A percentile compares a stretch with the other conserved stretches of the same genome.
phyloP scores from a whole-genome alignment of 64 coral and sea anemone genomes.

The Acropora tenuis region DNA sequence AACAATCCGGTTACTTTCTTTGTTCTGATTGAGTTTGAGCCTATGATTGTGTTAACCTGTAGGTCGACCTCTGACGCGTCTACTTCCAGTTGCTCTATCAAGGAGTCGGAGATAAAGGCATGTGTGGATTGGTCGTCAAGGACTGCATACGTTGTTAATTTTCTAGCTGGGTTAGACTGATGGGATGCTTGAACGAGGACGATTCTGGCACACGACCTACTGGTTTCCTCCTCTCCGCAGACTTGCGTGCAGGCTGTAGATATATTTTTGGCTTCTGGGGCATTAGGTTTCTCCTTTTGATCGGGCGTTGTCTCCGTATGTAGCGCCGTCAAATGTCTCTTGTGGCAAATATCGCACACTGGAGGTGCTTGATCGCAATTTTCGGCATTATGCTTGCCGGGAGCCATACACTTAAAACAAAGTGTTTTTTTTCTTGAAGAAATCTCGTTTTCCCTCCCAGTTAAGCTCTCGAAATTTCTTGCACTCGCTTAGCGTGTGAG shows the following conservation, averaged over 20 bases:
- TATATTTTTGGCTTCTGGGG: neutral
- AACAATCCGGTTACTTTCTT: constrained; percentile 19
- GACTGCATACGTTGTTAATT: constrained; percentile 67
- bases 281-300: neutral
- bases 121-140: constrained; percentile 76
- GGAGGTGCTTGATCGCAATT: constrained; percentile 31
- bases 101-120: constrained; percentile 52
- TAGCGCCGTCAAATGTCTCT: constrained; percentile 55
- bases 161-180: constrained; percentile 37
- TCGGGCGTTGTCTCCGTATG: constrained; percentile 18
- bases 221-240: constrained; percentile 47
- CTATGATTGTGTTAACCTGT: too few species aligned
- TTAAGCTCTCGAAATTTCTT: constrained; percentile 67
- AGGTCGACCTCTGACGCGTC: constrained; percentile 31
- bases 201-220: constrained; percentile 70
- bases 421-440: constrained; percentile 50
- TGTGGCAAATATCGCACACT: constrained; percentile 56
- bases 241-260: constrained; percentile 65
- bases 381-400: constrained; percentile 30
- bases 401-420: constrained; percentile 56
- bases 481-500: constrained; percentile 51
- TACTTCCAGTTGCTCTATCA: constrained; percentile 26
- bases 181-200: constrained; percentile 54
- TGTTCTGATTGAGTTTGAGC: too few species aligned
- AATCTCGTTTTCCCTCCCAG: constrained; percentile 17